Conservation (phyloP, 2,113 vertebrate species). For the Coracopsis vasa region DNA sequence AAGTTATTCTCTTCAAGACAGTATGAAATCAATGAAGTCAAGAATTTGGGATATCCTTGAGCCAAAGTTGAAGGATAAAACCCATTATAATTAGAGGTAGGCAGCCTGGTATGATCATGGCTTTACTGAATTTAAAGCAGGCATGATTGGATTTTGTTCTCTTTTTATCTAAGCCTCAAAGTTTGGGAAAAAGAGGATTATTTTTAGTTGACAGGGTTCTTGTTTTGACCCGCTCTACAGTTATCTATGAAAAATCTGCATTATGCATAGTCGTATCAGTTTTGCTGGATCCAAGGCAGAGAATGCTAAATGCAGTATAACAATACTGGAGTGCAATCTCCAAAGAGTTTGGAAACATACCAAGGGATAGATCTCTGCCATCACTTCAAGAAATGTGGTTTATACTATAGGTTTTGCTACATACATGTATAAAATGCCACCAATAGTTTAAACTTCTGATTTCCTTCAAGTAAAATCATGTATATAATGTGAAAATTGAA, state of each 20-base stretch:
- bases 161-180: not conserved
- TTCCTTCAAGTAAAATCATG: not conserved
- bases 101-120: not conserved
- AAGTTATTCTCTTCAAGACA: not conserved
- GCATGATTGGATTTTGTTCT: not conserved
- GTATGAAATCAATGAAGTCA: not conserved
- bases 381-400: not conserved
- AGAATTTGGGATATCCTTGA: not conserved
- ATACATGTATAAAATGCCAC: not conserved
- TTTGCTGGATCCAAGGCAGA: not conserved
- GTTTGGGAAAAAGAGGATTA: not conserved
- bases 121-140: not conserved
- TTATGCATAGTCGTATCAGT: not conserved
- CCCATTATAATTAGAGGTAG: not conserved
- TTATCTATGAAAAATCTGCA: constrained; percentile 20
- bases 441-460: not conserved
- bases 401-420: not conserved
- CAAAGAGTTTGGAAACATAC: not conserved
- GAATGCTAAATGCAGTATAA: not conserved
- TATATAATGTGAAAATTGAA: not conserved
- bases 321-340: not conserved
- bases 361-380: not conserved
- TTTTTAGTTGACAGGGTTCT: not conserved
- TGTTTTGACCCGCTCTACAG: constrained; percentile 30
- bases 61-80: not conserved